Conservation (phyloP, 2,113 vertebrate genomes). For the Tylochromis polylepis region DNA sequence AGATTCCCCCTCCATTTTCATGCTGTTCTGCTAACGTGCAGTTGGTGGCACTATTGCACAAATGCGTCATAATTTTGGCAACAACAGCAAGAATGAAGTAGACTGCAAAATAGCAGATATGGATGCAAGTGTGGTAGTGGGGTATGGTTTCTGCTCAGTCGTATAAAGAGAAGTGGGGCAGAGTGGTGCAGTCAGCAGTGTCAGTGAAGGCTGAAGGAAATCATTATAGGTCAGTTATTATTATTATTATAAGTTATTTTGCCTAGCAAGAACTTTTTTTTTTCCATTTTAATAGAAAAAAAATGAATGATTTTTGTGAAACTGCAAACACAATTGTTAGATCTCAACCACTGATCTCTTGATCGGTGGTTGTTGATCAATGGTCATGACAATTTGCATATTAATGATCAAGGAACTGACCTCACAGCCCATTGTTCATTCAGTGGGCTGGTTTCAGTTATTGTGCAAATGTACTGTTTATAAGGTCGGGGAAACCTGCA, state of each 20-base stretch:
- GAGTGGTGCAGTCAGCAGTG: not conserved
- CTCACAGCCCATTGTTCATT: too few species aligned
- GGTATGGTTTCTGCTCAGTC: not conserved
- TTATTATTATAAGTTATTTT: not conserved
- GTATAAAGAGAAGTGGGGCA: not conserved
- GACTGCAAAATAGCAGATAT: not conserved
- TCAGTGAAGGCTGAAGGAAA: not conserved
- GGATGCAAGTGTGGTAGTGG: not conserved
- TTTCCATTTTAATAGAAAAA: not conserved
- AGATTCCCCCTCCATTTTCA: not conserved
- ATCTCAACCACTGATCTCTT: too few species aligned
- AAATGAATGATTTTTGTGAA: not conserved
- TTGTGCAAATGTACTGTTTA: too few species aligned
- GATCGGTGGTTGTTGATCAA: too few species aligned
- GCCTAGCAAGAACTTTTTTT: fast-evolving
- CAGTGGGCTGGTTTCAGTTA: too few species aligned
- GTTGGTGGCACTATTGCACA: not conserved
- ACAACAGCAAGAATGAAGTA: not conserved
- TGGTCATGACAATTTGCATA: too few species aligned
- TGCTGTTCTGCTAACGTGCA: not conserved
- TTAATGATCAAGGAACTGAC: too few species aligned
- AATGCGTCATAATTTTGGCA: not conserved
- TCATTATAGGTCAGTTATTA: not conserved
- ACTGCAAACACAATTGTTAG: not conserved
- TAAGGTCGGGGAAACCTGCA: too few species aligned